Evolutionary conservation across 1,140 invertebrate species (phyloP), one percentile per base, ranked within the genome.

Genomic region (Berghia stephanieae): DNA sequence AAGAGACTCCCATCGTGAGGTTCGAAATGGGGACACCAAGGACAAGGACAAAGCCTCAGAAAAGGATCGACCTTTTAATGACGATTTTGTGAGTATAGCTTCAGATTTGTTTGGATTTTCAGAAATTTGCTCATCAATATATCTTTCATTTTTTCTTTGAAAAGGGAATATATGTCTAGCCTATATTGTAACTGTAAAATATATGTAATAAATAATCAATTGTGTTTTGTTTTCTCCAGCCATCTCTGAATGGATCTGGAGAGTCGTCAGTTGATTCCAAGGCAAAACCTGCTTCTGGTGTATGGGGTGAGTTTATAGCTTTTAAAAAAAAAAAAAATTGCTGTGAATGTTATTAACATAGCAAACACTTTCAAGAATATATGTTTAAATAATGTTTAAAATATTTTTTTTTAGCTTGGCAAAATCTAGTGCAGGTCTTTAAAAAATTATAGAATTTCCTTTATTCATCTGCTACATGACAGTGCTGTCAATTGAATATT

Each of bases 41-140:
- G n/a, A 18, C 43, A 66, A 83, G 73, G 79, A 80, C 21, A 83
- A 80, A 57, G 83, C 84, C 43, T 63, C 76, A 72, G 79, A 83
- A 27, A 79, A 83, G 67, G 80, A 86, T 49, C 84, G 85, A 78
- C 82, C 80, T 55, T 86, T 88, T 75, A 86, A 86, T 79, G 85
- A 88, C 78, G 88, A 89, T 75, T 89, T 89, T 86, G 87, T 89
- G 83, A 81, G 87, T 82, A 31, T 78, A 52, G n/a, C n/a, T n/a
- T n/a, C n/a, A n/a, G n/a, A n/a, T n/a, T n/a, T n/a, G n/a, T n/a
- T n/a, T n/a, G n/a, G n/a, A n/a, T n/a, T n/a, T n/a, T n/a, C n/a
- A n/a, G n/a, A n/a, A n/a, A n/a, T n/a, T n/a, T n/a, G n/a, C n/a
- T n/a, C n/a, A n/a, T n/a, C n/a, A n/a, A n/a, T n/a, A n/a, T n/a